A percentile compares a stretch with the other conserved stretches of the same genome.
Evolutionary conservation across 2,888 invertebrate genomes (phyloP).

Genomic region (Tetramorium bicarinatum): DNA sequence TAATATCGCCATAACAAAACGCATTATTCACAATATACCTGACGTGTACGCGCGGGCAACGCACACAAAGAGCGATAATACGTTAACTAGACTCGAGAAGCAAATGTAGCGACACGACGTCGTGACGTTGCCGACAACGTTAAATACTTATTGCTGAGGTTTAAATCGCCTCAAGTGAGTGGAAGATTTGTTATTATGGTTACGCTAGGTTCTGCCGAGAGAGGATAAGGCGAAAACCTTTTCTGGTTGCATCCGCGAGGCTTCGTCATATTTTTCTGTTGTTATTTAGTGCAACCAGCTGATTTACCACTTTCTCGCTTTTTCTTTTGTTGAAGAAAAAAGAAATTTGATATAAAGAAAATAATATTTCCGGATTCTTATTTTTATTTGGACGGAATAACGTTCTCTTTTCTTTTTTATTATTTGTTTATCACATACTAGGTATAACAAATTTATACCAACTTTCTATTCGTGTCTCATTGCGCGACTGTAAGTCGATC

Average conservation of each 20-base stretch:
- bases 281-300: background rate
- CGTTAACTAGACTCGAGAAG: constrained; percentile 69
- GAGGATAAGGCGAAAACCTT: constrained; percentile 66
- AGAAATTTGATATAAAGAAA: background rate
- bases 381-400: background rate
- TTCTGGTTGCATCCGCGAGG: background rate
- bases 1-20: constrained; percentile 78
- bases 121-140: constrained; percentile 46
- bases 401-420: background rate
- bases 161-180: constrained; percentile 71
- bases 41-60: constrained; percentile 30
- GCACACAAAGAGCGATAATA: constrained; percentile 55
- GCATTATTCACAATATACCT: constrained; percentile 59
- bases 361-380: constrained; percentile 10
- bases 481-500: background rate
- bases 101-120: constrained; percentile 72
- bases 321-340: background rate
- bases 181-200: constrained; percentile 77
- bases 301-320: background rate
- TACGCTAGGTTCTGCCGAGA: constrained; percentile 59
- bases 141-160: constrained; percentile 56
- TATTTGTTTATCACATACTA: too few species aligned
- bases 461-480: constrained; percentile 1
- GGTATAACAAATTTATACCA: background rate
- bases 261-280: background rate